Evolutionary conservation across 1,140 invertebrate species (phyloP).

Genomic region (Paramacrobiotus metropolitanus): DNA sequence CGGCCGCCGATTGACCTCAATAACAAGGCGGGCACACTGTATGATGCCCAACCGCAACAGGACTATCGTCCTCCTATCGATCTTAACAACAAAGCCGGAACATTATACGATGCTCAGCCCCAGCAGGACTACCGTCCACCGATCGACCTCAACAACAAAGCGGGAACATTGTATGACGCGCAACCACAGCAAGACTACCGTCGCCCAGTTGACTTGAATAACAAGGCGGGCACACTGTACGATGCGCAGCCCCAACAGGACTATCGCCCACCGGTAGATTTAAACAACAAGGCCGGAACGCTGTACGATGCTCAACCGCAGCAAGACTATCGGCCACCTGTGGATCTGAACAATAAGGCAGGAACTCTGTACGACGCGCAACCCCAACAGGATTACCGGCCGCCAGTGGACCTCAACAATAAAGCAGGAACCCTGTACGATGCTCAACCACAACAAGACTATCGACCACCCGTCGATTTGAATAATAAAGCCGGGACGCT

Average conservation of each 20-base stretch:
- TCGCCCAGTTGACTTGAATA: background rate
- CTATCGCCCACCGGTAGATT: background rate
- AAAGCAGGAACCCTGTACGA: constrained; percentile 2
- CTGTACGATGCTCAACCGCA: background rate
- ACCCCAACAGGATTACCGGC: constrained; percentile 3
- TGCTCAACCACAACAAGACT: background rate
- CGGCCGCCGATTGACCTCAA: background rate
- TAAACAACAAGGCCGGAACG: constrained; percentile 4
- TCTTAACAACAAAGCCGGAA: background rate
- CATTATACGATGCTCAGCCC: background rate
- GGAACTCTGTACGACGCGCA: background rate
- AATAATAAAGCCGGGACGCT: background rate
- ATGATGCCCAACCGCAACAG: background rate
- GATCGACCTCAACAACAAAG: background rate
- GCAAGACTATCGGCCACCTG: background rate
- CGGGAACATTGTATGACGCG: background rate
- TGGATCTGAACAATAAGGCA: constrained; percentile 1
- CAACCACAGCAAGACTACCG: background rate
- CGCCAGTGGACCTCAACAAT: background rate
- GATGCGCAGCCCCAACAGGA: background rate
- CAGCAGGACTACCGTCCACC: constrained; percentile 1
- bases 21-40: background rate
- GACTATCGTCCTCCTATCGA: background rate
- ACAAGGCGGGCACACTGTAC: constrained; percentile 1
- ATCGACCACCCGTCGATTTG: background rate